Evolutionary conservation across 2,888 invertebrate species (phyloP).

Genomic region (Branchipolynoe longqiensis): DNA sequence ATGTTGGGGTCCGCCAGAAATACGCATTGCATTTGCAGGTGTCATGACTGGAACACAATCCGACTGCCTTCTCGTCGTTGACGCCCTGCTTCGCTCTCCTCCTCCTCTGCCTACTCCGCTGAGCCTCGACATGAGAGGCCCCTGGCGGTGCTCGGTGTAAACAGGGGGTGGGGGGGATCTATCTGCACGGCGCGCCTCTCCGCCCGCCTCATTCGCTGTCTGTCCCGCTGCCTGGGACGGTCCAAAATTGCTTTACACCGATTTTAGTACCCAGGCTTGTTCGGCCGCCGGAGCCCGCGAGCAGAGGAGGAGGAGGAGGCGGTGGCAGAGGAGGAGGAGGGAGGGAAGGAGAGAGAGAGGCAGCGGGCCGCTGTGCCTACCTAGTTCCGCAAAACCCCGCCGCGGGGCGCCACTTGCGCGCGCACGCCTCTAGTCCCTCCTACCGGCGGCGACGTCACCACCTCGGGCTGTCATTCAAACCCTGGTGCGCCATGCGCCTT

Average conservation of each 20-base stretch:
- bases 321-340: background rate
- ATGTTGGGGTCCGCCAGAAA: background rate
- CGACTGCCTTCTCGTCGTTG: background rate
- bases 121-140: conserved; percentile 13
- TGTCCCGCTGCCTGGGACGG: conserved; percentile 9
- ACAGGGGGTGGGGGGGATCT: background rate
- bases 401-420: conserved; percentile 53
- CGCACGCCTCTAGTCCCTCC: conserved; percentile 52
- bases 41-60: background rate
- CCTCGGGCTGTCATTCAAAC: conserved; percentile 55
- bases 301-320: background rate
- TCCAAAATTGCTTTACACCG: conserved; percentile 47
- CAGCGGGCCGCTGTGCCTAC: background rate
- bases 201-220: conserved; percentile 28
- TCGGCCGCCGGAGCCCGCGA: background rate
- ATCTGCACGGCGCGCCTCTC: conserved; percentile 1
- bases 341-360: background rate
- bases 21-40: background rate
- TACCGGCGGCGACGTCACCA: conserved; percentile 56
- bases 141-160: conserved; percentile 35
- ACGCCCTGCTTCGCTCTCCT: background rate
- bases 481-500: conserved; percentile 53
- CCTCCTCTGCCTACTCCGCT: background rate
- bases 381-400: conserved; percentile 21
- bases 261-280: conserved; percentile 32